Evolutionary conservation across 1,140 invertebrate species (phyloP).

Genomic region (Delia radicum): DNA sequence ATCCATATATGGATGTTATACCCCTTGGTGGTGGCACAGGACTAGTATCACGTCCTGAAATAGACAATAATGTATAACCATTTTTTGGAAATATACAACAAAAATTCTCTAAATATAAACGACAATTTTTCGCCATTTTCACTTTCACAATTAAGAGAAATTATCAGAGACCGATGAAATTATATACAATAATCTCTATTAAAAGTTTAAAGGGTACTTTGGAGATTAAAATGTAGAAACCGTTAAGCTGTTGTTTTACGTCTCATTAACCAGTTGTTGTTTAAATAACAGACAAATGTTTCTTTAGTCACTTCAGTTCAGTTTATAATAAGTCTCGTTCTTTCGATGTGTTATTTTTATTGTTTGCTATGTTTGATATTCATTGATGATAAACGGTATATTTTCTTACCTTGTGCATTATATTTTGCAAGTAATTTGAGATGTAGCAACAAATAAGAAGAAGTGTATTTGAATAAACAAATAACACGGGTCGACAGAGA

Average conservation of each 20-base stretch:
- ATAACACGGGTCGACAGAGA: no score
- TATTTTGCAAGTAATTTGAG: no score
- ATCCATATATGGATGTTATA: neutral
- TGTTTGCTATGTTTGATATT: neutral
- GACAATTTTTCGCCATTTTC: neutral
- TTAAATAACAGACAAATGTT: neutral
- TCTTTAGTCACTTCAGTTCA: no score
- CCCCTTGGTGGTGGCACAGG: constrained; percentile 15
- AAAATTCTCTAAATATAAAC: constrained; percentile 9
- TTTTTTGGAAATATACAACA: constrained; percentile 32
- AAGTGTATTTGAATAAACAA: no score
- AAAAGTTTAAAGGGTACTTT: neutral
- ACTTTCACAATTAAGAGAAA: neutral
- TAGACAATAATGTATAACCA: constrained; percentile 32
- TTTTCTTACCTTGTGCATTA: no score
- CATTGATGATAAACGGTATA: no score
- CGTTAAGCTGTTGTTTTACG: neutral
- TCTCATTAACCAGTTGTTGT: neutral
- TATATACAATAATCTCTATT: neutral
- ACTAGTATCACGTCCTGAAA: constrained; percentile 33
- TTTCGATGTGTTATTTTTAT: neutral
- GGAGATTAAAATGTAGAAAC: neutral
- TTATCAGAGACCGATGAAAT: neutral
- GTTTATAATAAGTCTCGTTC: neutral
- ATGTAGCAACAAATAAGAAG: no score